These are phyloP conservation scores for Oncopodura yosiiana DNA, from an alignment of 1,140 invertebrate species.

Conservation along the genomic window DNA sequence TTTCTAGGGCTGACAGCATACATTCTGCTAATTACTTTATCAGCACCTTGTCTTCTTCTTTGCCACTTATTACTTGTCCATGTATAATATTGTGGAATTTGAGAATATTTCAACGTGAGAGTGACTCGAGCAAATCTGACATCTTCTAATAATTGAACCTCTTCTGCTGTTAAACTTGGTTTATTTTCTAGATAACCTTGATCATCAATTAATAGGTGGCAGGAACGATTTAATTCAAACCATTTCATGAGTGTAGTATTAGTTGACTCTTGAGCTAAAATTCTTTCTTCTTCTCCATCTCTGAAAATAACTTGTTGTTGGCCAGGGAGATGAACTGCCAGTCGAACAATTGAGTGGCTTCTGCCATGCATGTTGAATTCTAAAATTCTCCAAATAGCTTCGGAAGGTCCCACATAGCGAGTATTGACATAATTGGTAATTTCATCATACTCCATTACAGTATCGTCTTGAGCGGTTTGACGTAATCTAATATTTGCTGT, in stretches of 20 bases:
- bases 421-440: conserved; percentile 27
- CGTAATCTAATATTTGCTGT: conserved; percentile 7
- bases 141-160: too few species aligned
- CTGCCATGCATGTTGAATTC: conserved; percentile 32
- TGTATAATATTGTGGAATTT: too few species aligned
- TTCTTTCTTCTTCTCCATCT: conserved; percentile 24
- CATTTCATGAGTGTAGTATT: conserved; percentile 33
- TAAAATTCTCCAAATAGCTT: conserved; percentile 36
- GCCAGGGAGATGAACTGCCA: conserved; percentile 42
- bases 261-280: neutral
- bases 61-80: conserved; percentile 19
- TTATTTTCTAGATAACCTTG: too few species aligned
- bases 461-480: neutral
- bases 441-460: conserved; percentile 29
- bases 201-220: too few species aligned
- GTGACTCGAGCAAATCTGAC: too few species aligned
- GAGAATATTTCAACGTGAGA: too few species aligned
- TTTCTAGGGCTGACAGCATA: conserved; percentile 20
- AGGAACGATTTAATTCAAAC: conserved; percentile 29
- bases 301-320: conserved; percentile 38
- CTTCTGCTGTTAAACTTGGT: too few species aligned
- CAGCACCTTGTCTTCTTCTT: neutral
- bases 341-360: conserved; percentile 33
- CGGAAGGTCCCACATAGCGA: conserved; percentile 36
- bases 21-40: conserved; percentile 23